Evolutionary conservation across 2,797 vertebrate species (phyloP).

Genomic region (Anisognathus igniventris): DNA sequence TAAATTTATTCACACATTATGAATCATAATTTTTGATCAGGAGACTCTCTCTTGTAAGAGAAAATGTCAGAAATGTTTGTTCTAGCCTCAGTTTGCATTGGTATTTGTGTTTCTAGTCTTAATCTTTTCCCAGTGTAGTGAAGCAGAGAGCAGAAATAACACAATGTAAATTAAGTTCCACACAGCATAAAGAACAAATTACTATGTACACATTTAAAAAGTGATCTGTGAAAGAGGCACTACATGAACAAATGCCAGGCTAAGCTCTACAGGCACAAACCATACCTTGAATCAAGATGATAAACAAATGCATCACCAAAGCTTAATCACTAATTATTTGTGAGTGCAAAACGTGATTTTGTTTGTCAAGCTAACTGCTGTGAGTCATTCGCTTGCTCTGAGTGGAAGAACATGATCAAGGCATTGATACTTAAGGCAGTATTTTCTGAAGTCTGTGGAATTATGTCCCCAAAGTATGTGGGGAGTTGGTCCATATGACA

Average conservation of each 20-base stretch:
- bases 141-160: neutral
- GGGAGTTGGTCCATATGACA: neutral
- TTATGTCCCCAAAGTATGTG: neutral
- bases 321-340: neutral
- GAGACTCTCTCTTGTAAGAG: neutral
- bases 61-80: constrained; percentile 3
- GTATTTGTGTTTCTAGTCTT: neutral
- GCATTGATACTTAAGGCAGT: neutral
- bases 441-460: neutral
- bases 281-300: neutral
- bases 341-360: neutral
- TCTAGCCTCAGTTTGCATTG: neutral
- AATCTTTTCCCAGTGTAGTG: neutral
- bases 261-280: neutral
- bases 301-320: neutral
- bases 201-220: neutral
- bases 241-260: neutral
- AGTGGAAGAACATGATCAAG: neutral
- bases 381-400: neutral
- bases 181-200: neutral
- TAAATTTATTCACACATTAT: neutral
- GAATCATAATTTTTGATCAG: neutral
- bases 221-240: neutral
- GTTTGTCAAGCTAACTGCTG: neutral
- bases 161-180: neutral